A percentile compares a stretch with the other conserved stretches of the same genome.
Conservation (phyloP, 2,113 vertebrate genomes). For the Silurus glanis region DNA sequence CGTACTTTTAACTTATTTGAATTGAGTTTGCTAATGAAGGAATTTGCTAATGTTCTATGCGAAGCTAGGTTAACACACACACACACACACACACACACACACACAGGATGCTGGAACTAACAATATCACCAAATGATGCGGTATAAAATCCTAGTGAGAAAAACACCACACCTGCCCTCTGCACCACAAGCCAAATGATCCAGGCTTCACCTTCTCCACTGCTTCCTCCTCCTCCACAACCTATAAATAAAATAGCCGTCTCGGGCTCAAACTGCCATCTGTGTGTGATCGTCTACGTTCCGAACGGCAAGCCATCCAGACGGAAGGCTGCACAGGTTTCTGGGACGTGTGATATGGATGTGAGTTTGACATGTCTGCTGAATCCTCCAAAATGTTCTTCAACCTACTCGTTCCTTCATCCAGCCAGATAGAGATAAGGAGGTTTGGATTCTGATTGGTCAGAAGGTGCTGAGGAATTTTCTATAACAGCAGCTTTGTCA, state of each 20-base stretch:
- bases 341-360: not conserved
- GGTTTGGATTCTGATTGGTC: not conserved
- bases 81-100: constrained; percentile 6
- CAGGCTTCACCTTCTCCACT: constrained; percentile 7
- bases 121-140: not conserved
- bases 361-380: not conserved
- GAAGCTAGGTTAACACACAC: not conserved
- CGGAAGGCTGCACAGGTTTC: not conserved
- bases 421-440: not conserved
- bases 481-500: not conserved
- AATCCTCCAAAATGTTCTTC: not conserved
- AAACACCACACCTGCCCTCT: not conserved
- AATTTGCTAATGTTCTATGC: no score
- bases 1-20: not conserved
- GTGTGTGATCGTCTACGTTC: not conserved
- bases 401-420: not conserved
- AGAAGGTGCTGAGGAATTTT: not conserved
- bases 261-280: not conserved
- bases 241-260: constrained; percentile 15
- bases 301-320: not conserved
- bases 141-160: not conserved
- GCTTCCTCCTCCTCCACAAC: constrained; percentile 10
- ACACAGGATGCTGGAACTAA: not conserved
- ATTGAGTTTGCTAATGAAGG: not conserved
- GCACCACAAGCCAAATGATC: not conserved